phyloP scores from a whole-genome alignment of 2,113 vertebrate genomes.

The Thinocorus orbignyianus region DNA sequence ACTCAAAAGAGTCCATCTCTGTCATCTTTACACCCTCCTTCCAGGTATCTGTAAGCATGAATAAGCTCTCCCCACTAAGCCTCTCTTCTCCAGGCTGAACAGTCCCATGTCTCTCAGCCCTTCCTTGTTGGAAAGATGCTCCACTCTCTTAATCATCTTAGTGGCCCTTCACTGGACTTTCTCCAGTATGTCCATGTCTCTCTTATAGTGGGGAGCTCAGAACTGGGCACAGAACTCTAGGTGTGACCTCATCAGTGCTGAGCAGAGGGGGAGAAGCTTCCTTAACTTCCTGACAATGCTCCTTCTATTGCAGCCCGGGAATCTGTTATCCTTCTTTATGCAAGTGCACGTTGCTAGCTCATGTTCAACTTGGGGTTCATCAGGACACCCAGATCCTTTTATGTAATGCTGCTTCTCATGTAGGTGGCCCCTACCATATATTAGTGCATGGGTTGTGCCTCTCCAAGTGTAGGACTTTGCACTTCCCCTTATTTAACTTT shows the following conservation, averaged over 20 bases:
- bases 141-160: background rate
- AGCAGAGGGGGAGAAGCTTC: background rate
- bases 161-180: background rate
- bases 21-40: background rate
- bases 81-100: background rate
- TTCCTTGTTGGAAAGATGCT: background rate
- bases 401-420: background rate
- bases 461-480: background rate
- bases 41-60: background rate
- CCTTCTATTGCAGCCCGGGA: background rate
- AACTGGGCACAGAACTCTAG: background rate
- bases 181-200: background rate
- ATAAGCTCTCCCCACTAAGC: background rate
- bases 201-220: background rate
- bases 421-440: background rate
- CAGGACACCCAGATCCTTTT: background rate
- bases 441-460: background rate
- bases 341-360: background rate
- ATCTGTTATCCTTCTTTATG: background rate
- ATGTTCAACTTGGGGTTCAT: background rate
- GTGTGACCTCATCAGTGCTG: background rate
- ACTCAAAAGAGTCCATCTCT: background rate
- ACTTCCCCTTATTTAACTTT: background rate
- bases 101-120: background rate
- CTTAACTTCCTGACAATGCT: background rate